Conservation (phyloP, 1,140 invertebrate species). For the Cotesia typhae region DNA sequence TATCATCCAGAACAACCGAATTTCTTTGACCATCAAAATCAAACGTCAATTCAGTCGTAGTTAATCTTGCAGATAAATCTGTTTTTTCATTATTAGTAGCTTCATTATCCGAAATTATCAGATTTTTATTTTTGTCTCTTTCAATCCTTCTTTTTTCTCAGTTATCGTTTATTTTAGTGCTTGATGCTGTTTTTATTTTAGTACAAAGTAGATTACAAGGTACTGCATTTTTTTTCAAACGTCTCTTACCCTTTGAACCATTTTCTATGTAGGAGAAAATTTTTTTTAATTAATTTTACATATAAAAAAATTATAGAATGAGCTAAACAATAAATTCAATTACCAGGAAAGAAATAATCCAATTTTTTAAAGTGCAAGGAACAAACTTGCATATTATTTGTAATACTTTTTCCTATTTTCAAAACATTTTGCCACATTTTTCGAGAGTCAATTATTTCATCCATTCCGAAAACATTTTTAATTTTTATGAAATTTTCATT, state of each 20-base stretch:
- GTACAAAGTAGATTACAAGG: slow-evolving; percentile 6
- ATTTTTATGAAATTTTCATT: slow-evolving; percentile 9
- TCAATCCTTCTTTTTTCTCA: background rate
- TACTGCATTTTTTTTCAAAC: slow-evolving; percentile 1
- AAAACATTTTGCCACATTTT: slow-evolving; percentile 25
- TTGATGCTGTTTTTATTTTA: background rate
- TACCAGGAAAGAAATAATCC: slow-evolving; percentile 18
- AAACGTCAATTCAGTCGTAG: too few species aligned
- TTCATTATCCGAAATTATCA: background rate
- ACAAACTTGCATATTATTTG: slow-evolving; percentile 17
- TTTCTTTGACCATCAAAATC: too few species aligned
- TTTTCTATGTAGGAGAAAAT: background rate
- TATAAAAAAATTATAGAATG: background rate
- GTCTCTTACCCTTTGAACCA: background rate
- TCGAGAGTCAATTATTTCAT: slow-evolving; percentile 14
- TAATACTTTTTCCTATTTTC: slow-evolving; percentile 8
- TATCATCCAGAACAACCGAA: too few species aligned
- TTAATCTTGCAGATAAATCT: too few species aligned
- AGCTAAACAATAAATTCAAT: slow-evolving; percentile 12
- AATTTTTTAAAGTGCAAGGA: slow-evolving; percentile 7
- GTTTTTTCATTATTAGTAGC: too few species aligned
- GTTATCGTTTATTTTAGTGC: background rate
- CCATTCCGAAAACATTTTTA: background rate
- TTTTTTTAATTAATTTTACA: slow-evolving; percentile 2
- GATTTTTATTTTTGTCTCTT: background rate